These are phyloP conservation scores for Dryocosmus kuriphilus DNA, from an alignment of 2,888 invertebrate genomes.

Conservation along the genomic window DNA sequence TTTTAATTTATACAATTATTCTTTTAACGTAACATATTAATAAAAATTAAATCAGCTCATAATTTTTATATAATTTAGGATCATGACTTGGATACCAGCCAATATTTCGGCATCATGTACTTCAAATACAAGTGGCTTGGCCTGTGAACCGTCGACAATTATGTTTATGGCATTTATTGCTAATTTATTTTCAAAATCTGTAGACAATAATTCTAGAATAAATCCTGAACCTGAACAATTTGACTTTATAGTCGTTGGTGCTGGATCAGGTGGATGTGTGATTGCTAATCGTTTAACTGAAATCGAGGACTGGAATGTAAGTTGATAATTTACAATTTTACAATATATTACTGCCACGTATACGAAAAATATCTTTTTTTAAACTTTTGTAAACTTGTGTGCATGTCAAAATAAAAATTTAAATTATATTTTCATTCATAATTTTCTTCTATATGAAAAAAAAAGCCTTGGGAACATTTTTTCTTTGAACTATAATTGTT, in stretches of 20 bases:
- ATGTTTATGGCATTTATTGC: constrained; percentile 2
- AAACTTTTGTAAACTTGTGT: too few species aligned
- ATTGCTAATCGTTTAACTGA: constrained; percentile 79
- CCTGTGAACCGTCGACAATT: constrained; percentile 15
- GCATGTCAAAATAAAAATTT: too few species aligned
- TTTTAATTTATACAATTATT: too few species aligned
- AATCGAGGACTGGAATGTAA: constrained; percentile 75
- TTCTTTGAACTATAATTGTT: too few species aligned
- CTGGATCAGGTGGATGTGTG: constrained; percentile 79
- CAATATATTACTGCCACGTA: too few species aligned
- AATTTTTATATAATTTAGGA: not conserved
- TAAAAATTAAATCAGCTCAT: too few species aligned
- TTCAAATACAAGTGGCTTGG: not conserved
- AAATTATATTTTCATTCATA: too few species aligned
- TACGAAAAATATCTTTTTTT: too few species aligned
- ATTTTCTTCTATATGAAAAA: too few species aligned
- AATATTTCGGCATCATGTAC: constrained; percentile 18
- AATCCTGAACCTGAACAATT: constrained; percentile 52
- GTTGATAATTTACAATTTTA: not conserved
- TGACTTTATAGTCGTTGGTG: constrained; percentile 75
- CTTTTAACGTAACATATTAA: too few species aligned
- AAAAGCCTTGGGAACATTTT: too few species aligned
- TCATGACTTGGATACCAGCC: constrained; percentile 40
- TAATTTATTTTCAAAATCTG: constrained; percentile 3
- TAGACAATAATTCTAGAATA: not conserved